Conservation (phyloP, 2,113 vertebrate species). For the Oncorhynchus masou region DNA sequence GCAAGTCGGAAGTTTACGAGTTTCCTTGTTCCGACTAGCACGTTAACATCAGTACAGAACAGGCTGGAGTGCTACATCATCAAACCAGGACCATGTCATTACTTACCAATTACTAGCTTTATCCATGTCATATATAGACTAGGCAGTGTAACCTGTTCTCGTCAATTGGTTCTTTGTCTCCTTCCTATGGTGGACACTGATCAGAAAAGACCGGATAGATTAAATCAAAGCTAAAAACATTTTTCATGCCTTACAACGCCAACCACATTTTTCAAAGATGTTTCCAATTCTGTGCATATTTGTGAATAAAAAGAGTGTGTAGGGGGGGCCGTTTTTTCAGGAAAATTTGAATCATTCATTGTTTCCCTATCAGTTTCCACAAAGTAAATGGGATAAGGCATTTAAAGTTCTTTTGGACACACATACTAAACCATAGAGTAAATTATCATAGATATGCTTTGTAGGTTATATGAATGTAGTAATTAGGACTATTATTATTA, state of each 20-base stretch:
- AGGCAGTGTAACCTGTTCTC: constrained; percentile 5
- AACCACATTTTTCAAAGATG: too few species aligned
- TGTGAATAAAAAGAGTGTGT: too few species aligned
- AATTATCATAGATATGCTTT: constrained; percentile 22
- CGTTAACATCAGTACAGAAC: constrained; percentile 4
- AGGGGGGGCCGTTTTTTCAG: too few species aligned
- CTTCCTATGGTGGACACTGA: constrained; percentile 14
- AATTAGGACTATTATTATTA: constrained; percentile 3
- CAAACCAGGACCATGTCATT: constrained; percentile 1
- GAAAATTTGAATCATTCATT: neutral
- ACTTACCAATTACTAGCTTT: constrained; percentile 5
- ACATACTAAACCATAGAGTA: constrained; percentile 4
- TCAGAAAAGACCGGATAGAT: constrained; percentile 10
- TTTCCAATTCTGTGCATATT: too few species aligned
- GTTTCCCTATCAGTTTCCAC: constrained; percentile 19
- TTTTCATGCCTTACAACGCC: too few species aligned
- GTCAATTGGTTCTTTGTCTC: constrained; percentile 10
- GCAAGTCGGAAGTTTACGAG: too few species aligned
- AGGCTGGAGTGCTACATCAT: constrained; percentile 7
- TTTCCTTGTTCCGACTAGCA: too few species aligned
- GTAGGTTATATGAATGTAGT: constrained; percentile 16
- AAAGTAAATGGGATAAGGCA: constrained; percentile 31
- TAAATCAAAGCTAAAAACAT: neutral
- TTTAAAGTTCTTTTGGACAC: constrained; percentile 29
- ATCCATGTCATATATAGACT: constrained; percentile 2